Base-by-base conservation (phyloP, 2,888 invertebrate species). In the Augiades crinisus region DNA sequence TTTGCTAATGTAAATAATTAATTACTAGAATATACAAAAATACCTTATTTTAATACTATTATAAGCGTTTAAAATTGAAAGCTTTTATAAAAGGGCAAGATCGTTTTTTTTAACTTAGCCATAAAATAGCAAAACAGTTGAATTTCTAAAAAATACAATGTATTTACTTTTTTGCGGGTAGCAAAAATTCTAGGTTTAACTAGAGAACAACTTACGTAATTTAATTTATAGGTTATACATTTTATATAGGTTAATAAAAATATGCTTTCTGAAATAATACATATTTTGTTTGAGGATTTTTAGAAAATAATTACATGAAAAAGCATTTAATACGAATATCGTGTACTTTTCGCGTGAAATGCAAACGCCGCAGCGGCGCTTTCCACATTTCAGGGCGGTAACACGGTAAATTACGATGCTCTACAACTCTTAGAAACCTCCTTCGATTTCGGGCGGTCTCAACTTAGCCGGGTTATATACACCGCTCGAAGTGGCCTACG, bases 401-500 rank as follows among this genome's bases (percentile, higher is more conserved):
- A 63, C 21, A 13, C 64, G 38, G 7, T 30, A 71, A 53, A 72
- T 43, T 38, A 45, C 60, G 61, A 59, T 52, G 36, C 34, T 24
- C 41, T 46, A 45, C 17, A 21, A 38, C 38, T n/a, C 33, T 14
- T 33, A 31, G 17, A 21, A 14, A 36, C 19, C 30, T 21, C 7
- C 5, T 50, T 27, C 50, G 19, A 30, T 47, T 40, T 58, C 19
- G 58, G 34, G 74, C 16, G 5, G 41, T 55, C 63, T 66, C 62
- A 67, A 84, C 63, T 67, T 65, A 62, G 78, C 37, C 72, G 84
- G 74, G 60, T 72, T 79, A 64, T 59, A 57, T 50, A 56, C 57
- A 49, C 62, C 65, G 69, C 63, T 68, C 71, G 60, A 62, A 74
- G 78, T 87, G 85, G 90, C 89, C 83, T 90, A 90, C 90, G 90